Base-by-base conservation (phyloP, 2,797 vertebrate species). In the Enteromius radiatus region DNA sequence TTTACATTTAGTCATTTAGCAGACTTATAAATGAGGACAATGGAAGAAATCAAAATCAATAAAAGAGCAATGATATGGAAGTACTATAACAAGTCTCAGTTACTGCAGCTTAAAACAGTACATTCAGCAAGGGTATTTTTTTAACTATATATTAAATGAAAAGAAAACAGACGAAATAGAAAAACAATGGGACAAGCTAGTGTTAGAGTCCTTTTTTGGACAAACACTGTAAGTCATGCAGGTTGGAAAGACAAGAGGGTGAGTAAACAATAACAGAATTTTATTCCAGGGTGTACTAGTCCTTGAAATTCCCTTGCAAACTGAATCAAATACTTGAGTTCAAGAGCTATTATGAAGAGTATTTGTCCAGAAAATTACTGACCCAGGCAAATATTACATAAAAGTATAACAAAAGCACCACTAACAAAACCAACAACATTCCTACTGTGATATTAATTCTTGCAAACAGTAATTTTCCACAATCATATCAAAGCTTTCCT, bases 231-330 rank as follows among this genome's bases (percentile, higher is more conserved):
- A 26, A 47, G 43, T 11, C 7, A 47, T 47, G 17, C 15, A 47
- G 43, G 26, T 47, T 31, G 15, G 23, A 17, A 47, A 28, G 28
- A 31, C 68, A 31, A 19, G 11, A 68, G 41, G 41, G 23, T 70
- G 9, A 28, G 68, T 19, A 47, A 70, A 28, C 4, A 1, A 26
- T 70, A 15, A 28, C 3, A 11, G 41, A 19, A 45, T 70, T 45
- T 28, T 70, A 26, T 47, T 75, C 33, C 33, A 23, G 10, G n/a
- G 7, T 38, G 52, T 61, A 26, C 54, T 26, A 76, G 52, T 61
- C 74, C 36, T 76, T 76, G 9, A 61, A 59, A 76, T 17, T 61
- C 8, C 31, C 33, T 17, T 43, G n/a, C 33, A 61, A 38, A 59
- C 14, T 23, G n/a, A 38, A 56, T 59, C 52, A 56, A 38, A 75